These are phyloP conservation scores for Toxostoma redivivum DNA, from an alignment of 2,113 vertebrate genomes.

Conservation along the genomic window DNA sequence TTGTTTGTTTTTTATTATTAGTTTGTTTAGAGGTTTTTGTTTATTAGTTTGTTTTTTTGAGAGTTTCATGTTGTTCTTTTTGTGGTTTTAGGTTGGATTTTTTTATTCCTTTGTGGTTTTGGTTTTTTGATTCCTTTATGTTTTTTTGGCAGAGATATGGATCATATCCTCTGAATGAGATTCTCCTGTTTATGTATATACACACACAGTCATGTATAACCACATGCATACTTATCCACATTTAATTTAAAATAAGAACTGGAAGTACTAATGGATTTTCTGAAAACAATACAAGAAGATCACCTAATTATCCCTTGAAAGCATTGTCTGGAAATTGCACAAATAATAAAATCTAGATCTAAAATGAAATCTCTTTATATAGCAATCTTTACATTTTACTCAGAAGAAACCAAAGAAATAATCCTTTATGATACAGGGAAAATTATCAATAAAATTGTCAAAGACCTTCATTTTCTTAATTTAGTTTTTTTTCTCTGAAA, in stretches of 20 bases:
- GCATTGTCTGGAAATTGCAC: neutral
- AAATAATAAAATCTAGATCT: neutral
- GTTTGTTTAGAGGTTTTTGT: fast-evolving
- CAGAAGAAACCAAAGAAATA: neutral
- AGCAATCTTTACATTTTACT: neutral
- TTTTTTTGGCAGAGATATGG: fast-evolving
- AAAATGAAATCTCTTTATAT: neutral
- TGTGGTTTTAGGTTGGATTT: neutral
- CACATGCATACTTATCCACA: neutral
- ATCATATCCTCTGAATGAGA: neutral
- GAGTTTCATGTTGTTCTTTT: fast-evolving
- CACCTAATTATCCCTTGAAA: neutral
- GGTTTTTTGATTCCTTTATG: neutral
- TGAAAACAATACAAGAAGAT: neutral
- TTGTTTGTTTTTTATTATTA: neutral
- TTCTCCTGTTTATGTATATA: neutral
- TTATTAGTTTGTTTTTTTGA: neutral
- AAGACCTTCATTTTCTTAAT: neutral
- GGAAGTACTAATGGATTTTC: neutral
- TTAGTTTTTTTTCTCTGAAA: neutral
- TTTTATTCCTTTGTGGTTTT: neutral
- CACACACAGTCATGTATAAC: neutral
- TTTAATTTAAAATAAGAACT: neutral
- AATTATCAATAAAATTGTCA: neutral
- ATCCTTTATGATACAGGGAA: neutral